Conservation (phyloP, 2,113 vertebrate genomes). For the Rhegmatorhina hoffmannsi region DNA sequence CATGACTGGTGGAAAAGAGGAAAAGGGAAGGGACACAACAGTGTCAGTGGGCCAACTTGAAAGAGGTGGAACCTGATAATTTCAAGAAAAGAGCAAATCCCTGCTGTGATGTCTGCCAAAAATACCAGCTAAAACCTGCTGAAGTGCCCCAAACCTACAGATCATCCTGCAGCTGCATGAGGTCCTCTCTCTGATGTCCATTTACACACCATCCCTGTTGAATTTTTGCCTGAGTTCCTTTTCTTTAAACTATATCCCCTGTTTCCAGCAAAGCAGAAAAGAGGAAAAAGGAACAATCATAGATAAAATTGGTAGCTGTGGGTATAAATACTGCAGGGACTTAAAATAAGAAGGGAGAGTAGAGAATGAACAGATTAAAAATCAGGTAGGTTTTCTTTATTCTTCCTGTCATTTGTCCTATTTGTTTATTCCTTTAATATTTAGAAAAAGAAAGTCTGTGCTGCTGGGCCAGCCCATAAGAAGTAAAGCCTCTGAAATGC, state of each 20-base stretch:
- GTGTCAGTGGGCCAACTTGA: accelerated
- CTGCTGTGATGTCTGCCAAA: not conserved
- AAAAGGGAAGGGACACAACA: not conserved
- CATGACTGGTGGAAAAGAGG: not conserved
- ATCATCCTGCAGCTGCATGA: accelerated
- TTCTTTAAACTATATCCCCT: not conserved
- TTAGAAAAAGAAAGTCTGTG: not conserved
- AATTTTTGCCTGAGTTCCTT: not conserved
- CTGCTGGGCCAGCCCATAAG: not conserved
- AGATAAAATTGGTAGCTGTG: not conserved
- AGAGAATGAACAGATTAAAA: not conserved
- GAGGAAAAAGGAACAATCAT: not conserved
- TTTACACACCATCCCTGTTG: not conserved
- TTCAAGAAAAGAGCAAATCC: not conserved
- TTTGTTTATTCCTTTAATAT: not conserved
- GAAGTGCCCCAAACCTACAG: not conserved
- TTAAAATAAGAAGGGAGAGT: not conserved
- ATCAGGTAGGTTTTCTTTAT: not conserved
- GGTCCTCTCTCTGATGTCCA: not conserved
- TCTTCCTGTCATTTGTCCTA: not conserved
- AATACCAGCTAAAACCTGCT: not conserved
- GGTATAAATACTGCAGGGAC: not conserved
- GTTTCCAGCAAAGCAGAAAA: not conserved
- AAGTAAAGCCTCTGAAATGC: not conserved
- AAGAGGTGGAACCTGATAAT: not conserved